Percentiles rank a stretch among this genome's conserved stretches.
Evolutionary conservation across 2,888 invertebrate species (phyloP).

Genomic region (Drosophila yooni): DNA sequence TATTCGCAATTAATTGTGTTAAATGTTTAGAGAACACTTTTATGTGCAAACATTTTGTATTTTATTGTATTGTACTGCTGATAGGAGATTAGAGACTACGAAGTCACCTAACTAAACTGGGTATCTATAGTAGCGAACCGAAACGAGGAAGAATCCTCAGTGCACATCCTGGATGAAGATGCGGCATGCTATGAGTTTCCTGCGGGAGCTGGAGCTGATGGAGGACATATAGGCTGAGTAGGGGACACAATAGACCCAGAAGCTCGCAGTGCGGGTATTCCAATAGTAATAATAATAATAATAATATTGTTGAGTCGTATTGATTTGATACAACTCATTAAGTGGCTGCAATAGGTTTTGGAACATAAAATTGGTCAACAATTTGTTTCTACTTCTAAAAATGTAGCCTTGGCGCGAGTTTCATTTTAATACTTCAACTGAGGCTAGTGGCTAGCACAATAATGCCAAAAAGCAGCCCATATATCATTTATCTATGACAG

Average conservation of each 20-base stretch:
- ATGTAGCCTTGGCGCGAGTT: conserved; percentile 36
- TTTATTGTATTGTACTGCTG: not conserved
- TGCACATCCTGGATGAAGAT: too few relatives aligned
- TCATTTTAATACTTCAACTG: conserved; percentile 8
- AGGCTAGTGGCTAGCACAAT: conserved; percentile 10
- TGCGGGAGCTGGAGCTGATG: too few relatives aligned
- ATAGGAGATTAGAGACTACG: too few relatives aligned
- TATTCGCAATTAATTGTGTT: not conserved
- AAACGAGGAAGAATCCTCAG: too few relatives aligned
- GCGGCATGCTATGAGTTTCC: too few relatives aligned
- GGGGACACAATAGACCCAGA: too few relatives aligned
- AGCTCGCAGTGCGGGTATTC: too few relatives aligned
- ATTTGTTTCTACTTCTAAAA: not conserved
- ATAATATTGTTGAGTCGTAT: too few relatives aligned
- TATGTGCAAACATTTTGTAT: not conserved
- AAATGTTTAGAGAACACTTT: not conserved
- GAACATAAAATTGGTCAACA: conserved; percentile 3
- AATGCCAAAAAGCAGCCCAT: conserved; percentile 35
- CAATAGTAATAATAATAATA: too few relatives aligned
- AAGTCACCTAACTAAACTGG: too few relatives aligned
- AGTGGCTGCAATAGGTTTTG: not conserved
- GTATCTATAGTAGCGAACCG: too few relatives aligned
- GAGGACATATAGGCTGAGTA: too few relatives aligned
- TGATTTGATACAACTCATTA: not conserved
- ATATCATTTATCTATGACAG: conserved; percentile 60